A percentile compares a stretch with the other conserved stretches of the same genome.
Evolutionary conservation across 2,888 invertebrate genomes (phyloP).

Genomic region (Cactoblastis cactorum): DNA sequence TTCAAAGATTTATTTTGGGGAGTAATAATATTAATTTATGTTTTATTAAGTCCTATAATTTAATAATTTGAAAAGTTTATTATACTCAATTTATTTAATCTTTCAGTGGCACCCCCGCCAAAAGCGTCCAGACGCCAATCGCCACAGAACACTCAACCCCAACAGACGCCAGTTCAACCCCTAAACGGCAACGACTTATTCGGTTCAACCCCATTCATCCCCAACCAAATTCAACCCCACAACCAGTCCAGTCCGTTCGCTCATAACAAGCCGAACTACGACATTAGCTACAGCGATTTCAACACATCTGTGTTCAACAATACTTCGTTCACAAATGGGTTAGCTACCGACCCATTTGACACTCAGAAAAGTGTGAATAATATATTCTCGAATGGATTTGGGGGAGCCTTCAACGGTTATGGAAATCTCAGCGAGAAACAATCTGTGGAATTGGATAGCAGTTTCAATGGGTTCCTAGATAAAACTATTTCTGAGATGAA

Average conservation of each 20-base stretch:
- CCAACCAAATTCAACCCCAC: constrained; percentile 27
- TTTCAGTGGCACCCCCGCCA: constrained; percentile 93
- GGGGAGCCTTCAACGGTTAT: constrained; percentile 66
- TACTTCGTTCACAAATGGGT: constrained; percentile 61
- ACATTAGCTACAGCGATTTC: constrained; percentile 56
- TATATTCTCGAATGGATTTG: constrained; percentile 62
- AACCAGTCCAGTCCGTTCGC: constrained; percentile 33
- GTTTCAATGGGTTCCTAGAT: constrained; percentile 88
- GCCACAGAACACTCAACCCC: constrained; percentile 27
- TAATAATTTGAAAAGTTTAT: too few species aligned
- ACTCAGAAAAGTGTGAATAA: constrained; percentile 83
- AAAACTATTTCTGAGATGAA: constrained; percentile 92
- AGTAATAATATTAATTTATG: too few species aligned
- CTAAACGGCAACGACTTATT: constrained; percentile 85
- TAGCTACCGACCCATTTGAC: constrained; percentile 87
- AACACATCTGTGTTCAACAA: constrained; percentile 69
- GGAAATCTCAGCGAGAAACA: constrained; percentile 71
- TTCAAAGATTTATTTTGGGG: too few species aligned
- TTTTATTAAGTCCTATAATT: too few species aligned
- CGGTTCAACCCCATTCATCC: constrained; percentile 88
- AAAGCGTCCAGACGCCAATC: constrained; percentile 82
- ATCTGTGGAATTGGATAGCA: constrained; percentile 70
- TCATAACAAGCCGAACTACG: constrained; percentile 63
- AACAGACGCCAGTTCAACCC: constrained; percentile 40
- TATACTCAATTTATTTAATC: too few species aligned